phyloP scores from a whole-genome alignment of 2,113 vertebrate species.

The Scomber japonicus region DNA sequence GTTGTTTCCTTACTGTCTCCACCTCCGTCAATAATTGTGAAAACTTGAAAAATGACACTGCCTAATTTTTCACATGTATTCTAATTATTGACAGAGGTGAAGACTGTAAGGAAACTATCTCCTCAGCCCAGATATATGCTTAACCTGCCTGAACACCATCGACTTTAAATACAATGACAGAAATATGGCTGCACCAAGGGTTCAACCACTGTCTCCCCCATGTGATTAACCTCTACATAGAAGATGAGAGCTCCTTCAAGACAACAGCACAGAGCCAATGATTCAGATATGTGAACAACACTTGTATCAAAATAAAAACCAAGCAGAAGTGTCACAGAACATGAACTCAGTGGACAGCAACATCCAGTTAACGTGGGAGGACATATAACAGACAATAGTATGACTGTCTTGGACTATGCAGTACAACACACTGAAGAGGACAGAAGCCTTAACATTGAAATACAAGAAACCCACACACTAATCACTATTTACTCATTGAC shows the following conservation, averaged over 20 bases:
- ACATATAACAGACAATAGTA: too few relatives aligned
- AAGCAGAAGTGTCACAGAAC: background rate
- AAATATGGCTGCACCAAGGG: background rate
- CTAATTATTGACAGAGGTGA: too few relatives aligned
- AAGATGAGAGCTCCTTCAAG: background rate
- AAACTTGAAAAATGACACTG: too few relatives aligned
- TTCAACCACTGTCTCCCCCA: background rate
- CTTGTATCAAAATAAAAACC: background rate
- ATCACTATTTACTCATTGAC: too few relatives aligned
- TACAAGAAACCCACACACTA: too few relatives aligned
- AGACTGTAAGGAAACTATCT: too few relatives aligned
- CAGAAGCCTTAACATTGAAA: too few relatives aligned
- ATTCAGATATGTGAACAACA: background rate
- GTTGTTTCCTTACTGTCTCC: too few relatives aligned
- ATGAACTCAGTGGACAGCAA: background rate
- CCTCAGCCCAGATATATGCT: too few relatives aligned
- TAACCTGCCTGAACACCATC: background rate
- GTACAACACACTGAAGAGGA: background rate
- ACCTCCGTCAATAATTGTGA: too few relatives aligned
- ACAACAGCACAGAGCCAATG: background rate
- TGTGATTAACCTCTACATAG: background rate
- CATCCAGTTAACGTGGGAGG: background rate
- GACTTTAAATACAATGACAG: background rate
- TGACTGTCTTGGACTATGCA: background rate
- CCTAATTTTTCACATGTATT: too few relatives aligned